Evolutionary conservation across 2,888 invertebrate genomes (phyloP), one percentile per base, ranked within the genome.

Genomic region (Xylota sylvarum): DNA sequence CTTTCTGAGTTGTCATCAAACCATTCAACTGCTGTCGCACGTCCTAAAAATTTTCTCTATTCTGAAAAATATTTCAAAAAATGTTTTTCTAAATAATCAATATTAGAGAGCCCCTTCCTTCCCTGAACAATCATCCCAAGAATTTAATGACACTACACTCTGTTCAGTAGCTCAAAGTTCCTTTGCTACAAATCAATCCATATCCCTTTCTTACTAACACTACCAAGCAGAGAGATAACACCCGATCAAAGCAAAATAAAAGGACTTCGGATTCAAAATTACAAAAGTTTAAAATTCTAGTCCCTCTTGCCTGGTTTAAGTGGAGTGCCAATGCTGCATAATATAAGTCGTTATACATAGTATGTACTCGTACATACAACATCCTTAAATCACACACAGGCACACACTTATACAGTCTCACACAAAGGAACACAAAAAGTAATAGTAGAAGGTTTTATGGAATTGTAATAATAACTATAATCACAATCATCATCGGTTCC

Each of bases 401-500:
- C 37, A 55, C 40, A 58, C 12, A 50, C 69, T 62, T 37, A 62
- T 43, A 46, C 64, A 52, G 37, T 37, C 23, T 23, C 9, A 56
- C 14, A 60, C 58, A 65, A 30, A 46, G 69, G 58, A 48, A 69
- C 62, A 64, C 81, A 81, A 67, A 86, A 86, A 86, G 81, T 73
- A 82, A 43, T 43, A 80, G 74, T 80, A 74, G 60, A 85, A 81
- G 82, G 81, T 81, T 85, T 85, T 85, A 85, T 85, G 85, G 85
- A 85, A 85, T 86, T 73, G 86, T 86, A 86, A 86, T 86, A 86
- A 86, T 86, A 86, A 86, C 86, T 82, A 86, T 86, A 86, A 86
- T 86, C 82, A 86, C 77, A 86, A 86, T 86, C 86, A 86, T 86
- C 86, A 82, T 82, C 82, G 86, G 86, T 86, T 86, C 77, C 86